Evolutionary conservation across 2,888 invertebrate species (phyloP), one percentile per base, ranked within the genome.

Genomic region (Rhynchonema sp.): DNA sequence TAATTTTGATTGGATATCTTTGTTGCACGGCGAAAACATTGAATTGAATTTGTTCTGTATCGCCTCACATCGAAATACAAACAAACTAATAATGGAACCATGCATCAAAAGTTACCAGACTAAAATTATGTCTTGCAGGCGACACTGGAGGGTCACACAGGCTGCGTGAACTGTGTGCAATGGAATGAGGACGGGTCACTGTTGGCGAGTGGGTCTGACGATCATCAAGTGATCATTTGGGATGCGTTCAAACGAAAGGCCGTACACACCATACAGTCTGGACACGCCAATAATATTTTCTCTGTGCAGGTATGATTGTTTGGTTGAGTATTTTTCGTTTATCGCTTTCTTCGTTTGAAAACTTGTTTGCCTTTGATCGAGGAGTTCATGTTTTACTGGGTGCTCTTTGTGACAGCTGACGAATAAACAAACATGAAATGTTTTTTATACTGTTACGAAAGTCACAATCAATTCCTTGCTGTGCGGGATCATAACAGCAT

Each of bases 131-230:
- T 13, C 3, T 49, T 49, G 20, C 49, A 49, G 49, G 49, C 49
- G 9, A 6, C 9, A 17, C 49, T 49, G 27, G 27, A 77, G 72
- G 94, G 92, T 1, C 96, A 98, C 75, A 80, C 80, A 69, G 96
- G 96, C 55, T 96, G 96, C 78, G 94, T 98, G 0, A 98, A 98
- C 78, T 94, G 94, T 73, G 77, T 98, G 62, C 88, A 94, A 76
- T 98, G 94, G 92, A 89, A 86, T 71, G 80, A 82, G 59, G 83
- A 83, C 72, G 96, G 96, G 77, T 82, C 82, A 65, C 77, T 85
- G 62, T 77, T 96, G 67, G 92, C 90, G 3, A 94, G 94, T 49
- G 94, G 92, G 1, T 94, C 94, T 1, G 96, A 96, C 76, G 96
- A 98, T 76, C 84, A 84, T 59, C 84, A 85, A 67, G 83, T 96